Percentiles rank a stretch among this genome's conserved stretches.
Evolutionary conservation across 2,113 vertebrate species (phyloP).

Genomic region (Gobio gobio): DNA sequence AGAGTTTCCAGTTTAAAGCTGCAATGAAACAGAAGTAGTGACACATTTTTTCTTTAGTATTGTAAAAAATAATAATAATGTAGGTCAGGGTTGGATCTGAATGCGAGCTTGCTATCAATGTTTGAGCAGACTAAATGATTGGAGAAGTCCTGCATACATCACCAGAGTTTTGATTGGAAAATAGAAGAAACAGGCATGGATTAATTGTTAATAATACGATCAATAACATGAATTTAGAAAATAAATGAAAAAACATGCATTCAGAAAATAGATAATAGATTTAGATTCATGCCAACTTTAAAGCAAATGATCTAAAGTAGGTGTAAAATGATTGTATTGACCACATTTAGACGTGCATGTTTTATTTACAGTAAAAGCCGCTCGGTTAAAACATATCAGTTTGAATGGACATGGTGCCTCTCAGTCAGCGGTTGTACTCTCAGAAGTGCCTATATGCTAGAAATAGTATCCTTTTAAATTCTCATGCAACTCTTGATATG

Average conservation of each 20-base stretch:
- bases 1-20: too few relatives aligned
- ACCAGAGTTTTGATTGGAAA: background rate
- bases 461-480: constrained; percentile 7
- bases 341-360: background rate
- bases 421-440: constrained; percentile 10
- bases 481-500: constrained; percentile 21
- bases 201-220: background rate
- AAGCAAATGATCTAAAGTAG: background rate
- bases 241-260: background rate
- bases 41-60: too few relatives aligned
- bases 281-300: background rate
- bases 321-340: background rate
- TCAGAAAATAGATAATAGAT: background rate
- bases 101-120: background rate
- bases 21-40: too few relatives aligned
- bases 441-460: background rate
- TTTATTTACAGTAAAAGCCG: background rate
- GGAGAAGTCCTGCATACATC: background rate
- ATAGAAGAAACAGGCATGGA: background rate
- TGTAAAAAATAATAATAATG: too few relatives aligned
- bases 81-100: background rate
- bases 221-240: background rate
- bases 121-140: background rate
- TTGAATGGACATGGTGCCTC: background rate
- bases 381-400: background rate